Base-by-base conservation (phyloP, 1,140 invertebrate genomes). In the Saccostrea glomerata region DNA sequence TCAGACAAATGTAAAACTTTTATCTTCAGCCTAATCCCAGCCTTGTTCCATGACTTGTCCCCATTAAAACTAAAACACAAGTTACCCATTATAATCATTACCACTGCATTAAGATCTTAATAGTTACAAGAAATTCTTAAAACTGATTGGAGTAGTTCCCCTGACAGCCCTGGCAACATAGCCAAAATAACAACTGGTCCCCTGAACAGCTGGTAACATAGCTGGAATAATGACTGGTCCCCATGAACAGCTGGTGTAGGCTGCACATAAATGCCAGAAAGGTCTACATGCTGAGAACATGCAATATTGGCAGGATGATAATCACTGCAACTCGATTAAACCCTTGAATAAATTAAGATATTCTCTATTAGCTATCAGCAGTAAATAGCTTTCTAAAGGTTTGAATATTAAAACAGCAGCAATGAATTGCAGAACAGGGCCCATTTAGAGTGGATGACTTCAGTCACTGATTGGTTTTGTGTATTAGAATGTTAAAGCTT, bases 271-370 rank as follows among this genome's bases (percentile, higher is more conserved):
- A 23, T 77, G 25, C 15, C 13, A 12, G 6, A 36, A 15, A 30
- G 70, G 70, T 77, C 25, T 77, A 25, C 70, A 77, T 77, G 70
- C 70, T 77, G 70, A 77, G 70, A 77, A 36, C 70, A 77, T 77
- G 70, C 70, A 25, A 36, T 77, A 36, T 15, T 77, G 23, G 70
- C 70, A 30, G 70, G 25, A 15, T 5, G 13, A 17, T 77, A 77
- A 77, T 77, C 70, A 30, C 70, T 36, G 15, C 70, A 77, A 77
- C 70, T 77, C 70, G 12, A 77, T 77, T 77, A 77, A 77, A 77
- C 70, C 70, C 70, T 77, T 77, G 70, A 77, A 77, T 77, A 77
- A 77, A 77, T 77, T 77, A 77, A 36, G 25, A 40, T 77, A 40
- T 77, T 15, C 70, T 77, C 7, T 25, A 36, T 77, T 77, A 30